Conservation (phyloP, 2,113 vertebrate genomes). For the Hemicordylus capensis region DNA sequence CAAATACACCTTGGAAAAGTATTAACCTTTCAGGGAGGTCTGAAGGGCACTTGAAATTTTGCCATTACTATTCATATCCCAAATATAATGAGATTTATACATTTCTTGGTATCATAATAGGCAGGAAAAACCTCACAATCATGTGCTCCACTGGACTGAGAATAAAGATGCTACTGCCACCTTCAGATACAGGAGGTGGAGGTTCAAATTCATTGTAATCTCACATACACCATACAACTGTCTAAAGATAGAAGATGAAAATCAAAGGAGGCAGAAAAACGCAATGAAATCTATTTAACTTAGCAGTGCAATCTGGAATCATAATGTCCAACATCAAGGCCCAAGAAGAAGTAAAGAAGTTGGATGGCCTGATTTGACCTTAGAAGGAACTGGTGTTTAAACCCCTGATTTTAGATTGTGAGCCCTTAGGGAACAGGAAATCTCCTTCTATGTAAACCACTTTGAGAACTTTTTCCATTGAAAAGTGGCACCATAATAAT, state of each 20-base stretch:
- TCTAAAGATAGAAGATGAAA: neutral
- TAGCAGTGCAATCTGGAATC: neutral
- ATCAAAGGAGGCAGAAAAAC: neutral
- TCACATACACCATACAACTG: neutral
- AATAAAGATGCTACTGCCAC: conserved; percentile 41
- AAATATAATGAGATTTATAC: conserved; percentile 47
- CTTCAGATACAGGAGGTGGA: neutral
- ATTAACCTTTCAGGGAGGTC: conserved; percentile 32
- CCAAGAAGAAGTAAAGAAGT: neutral
- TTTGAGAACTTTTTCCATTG: no score
- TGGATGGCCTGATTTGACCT: no score
- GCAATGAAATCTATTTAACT: neutral
- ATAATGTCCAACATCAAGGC: neutral
- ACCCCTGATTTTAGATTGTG: no score
- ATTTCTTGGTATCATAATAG: conserved; percentile 29
- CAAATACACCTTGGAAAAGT: neutral
- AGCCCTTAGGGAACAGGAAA: no score
- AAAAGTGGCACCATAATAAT: no score
- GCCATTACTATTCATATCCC: conserved; percentile 23
- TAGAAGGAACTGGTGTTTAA: no score
- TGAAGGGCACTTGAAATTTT: conserved; percentile 42
- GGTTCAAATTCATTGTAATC: neutral
- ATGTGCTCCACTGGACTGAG: conserved; percentile 60
- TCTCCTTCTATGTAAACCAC: no score
- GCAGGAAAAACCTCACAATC: conserved; percentile 42